phyloP scores from a whole-genome alignment of 2,113 vertebrate species.

The Ivindomyrus marchei region DNA sequence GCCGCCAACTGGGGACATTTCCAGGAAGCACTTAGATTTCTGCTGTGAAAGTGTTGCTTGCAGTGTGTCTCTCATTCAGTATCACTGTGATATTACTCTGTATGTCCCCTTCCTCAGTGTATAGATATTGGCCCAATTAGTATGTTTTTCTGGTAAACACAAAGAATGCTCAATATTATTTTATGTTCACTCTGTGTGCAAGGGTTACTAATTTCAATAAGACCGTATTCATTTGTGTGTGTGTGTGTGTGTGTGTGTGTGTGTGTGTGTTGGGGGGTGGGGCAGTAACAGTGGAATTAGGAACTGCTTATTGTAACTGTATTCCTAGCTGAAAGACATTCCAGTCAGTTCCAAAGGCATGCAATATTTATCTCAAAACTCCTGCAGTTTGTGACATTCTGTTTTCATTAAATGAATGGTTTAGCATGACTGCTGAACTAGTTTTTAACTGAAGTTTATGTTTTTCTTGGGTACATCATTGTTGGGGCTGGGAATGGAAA shows the following conservation, averaged over 20 bases:
- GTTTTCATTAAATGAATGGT: neutral
- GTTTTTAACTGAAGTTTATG: neutral
- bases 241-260: neutral
- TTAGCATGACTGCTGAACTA: neutral
- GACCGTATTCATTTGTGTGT: neutral
- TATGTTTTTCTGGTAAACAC: neutral
- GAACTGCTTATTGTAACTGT: neutral
- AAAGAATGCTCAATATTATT: neutral
- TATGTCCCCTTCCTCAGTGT: neutral
- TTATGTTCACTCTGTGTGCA: neutral
- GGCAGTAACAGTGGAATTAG: neutral
- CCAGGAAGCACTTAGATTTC: neutral
- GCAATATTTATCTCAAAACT: conserved; percentile 9
- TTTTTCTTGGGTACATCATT: conserved; percentile 3
- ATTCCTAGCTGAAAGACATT: neutral
- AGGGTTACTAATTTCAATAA: neutral
- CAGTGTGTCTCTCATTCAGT: neutral
- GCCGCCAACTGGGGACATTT: neutral
- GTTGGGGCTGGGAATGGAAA: neutral
- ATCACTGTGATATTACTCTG: neutral
- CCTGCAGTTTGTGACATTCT: neutral
- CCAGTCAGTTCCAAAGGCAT: neutral
- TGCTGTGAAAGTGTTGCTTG: neutral
- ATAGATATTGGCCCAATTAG: neutral
- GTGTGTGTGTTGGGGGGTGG: neutral